Evolutionary conservation across 2,888 invertebrate genomes (phyloP), one percentile per base, ranked within the genome.

Genomic region (Esperia sulphurella): DNA sequence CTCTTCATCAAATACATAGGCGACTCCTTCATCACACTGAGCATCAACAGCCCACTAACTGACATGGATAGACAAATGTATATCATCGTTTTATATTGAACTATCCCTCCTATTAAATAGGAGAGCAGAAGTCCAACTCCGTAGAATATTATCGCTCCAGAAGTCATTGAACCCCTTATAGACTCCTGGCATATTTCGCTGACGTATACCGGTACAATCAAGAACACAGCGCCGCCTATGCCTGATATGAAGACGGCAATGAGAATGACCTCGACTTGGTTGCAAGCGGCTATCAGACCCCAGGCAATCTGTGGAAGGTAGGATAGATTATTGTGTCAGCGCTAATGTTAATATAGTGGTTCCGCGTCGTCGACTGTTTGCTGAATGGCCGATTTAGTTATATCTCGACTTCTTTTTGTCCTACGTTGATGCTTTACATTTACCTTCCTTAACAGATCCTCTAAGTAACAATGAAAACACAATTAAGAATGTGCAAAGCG

Each of bases 101-200:
- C 41, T 5, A 57, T 63, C 0, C 83, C 82, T 1, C 85, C 84
- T 3, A 83, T 43, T 0, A 79, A 35, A 48, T 84, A 84, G 0
- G 83, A 79, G 0, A 79, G n/a, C 10, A 85, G 58, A 60, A 76
- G 68, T 0, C 87, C 87, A 0, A 82, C 33, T 0, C 68, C 68
- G 35, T 35, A 35, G 35, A 35, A 35, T 9, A 35, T 64, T 49
- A 81, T 65, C 0, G 71, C 52, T 0, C 70, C 65, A 0, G 84
- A 68, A 0, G 77, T 75, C 72, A 87, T 66, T 1, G 68, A 63
- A 0, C 85, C 87, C 21, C 86, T 59, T 14, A 86, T 73, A 1
- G 76, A 78, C 42, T 84, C 78, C 45, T 83, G 73, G 46, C 79
- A 76, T 30, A 83, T 69, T 55, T 87, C 87, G 29, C 79, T 68